phyloP scores from a whole-genome alignment of 2,113 vertebrate species.

The Carollia perspicillata region DNA sequence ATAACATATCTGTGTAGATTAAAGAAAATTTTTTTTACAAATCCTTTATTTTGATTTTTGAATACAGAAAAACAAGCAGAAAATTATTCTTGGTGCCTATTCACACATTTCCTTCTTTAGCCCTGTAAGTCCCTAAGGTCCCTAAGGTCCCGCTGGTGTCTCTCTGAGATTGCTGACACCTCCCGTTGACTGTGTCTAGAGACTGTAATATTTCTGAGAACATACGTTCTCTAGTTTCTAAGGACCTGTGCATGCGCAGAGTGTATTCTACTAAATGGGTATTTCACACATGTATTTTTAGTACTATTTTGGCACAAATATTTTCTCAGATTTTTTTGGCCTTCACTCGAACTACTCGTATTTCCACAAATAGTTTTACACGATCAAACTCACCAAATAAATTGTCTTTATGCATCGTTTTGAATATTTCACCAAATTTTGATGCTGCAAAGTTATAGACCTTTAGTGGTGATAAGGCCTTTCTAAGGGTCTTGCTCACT shows the following conservation, averaged over 20 bases:
- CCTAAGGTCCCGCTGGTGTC: background rate
- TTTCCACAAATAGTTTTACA: background rate
- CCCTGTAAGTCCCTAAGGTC: background rate
- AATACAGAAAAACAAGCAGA: background rate
- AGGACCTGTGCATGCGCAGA: background rate
- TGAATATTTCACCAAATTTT: conserved; percentile 22
- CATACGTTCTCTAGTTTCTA: background rate
- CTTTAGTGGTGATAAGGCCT: background rate
- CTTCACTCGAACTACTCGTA: background rate
- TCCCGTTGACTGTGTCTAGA: background rate
- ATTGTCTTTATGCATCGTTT: background rate
- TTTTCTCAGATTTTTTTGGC: background rate
- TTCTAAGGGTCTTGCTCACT: background rate
- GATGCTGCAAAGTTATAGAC: background rate
- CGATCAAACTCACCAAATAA: background rate
- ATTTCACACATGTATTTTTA: background rate
- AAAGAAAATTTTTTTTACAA: background rate
- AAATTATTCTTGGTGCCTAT: background rate
- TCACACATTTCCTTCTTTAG: background rate
- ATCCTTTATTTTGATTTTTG: background rate
- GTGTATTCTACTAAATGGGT: background rate
- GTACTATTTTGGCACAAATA: background rate
- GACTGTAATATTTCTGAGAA: background rate
- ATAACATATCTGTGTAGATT: background rate
- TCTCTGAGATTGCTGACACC: background rate